Base-by-base conservation (phyloP, 1,140 invertebrate species). In the Cephus cinctus region DNA sequence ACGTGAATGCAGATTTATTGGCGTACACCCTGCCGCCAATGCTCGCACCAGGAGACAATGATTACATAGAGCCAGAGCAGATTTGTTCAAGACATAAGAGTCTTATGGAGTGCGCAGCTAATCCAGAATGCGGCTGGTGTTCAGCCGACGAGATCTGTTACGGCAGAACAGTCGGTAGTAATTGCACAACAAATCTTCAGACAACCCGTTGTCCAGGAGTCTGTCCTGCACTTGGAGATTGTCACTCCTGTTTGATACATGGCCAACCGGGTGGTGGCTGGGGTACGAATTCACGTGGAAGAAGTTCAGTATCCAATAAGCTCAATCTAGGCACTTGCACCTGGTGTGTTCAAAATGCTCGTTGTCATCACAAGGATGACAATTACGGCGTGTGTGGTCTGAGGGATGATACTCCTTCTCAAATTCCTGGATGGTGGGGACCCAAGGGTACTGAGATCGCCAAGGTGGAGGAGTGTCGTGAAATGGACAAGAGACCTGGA, bases 41-140 rank as follows among this genome's bases (percentile, higher is more conserved):
- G 80, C 78, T 90, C 27, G 83, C 86, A 32, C 81, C 84, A 8
- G 81, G 84, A 18, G 79, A 79, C 14, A 78, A 78, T 45, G 83
- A 81, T 47, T 50, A 60, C 16, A 71, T 78, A 41, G 86, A 86
- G 54, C 86, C 87, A 1, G 88, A 90, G 62, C 81, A 83, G 34
- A 78, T 85, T 5, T 91, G 89, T 59, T 81, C 79, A 18, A 80
- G 84, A 15, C 89, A 92, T 61, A 81, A 81, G 43, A 84, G 82
- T 19, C 81, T 88, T 48, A 83, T 86, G 12, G 85, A 87, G 54
- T 98, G 94, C 61, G 81, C 87, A 0, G 85, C 89, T 0, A 92
- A 96, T 78, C 90, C 92, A 0, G 91, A 94, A 69, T 98, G 94
- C 70, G 90, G 93, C 9, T 96, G 92, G 91, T 98, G 94, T 74